Conservation (phyloP, 2,113 vertebrate genomes). For the Crocuta crocuta region DNA sequence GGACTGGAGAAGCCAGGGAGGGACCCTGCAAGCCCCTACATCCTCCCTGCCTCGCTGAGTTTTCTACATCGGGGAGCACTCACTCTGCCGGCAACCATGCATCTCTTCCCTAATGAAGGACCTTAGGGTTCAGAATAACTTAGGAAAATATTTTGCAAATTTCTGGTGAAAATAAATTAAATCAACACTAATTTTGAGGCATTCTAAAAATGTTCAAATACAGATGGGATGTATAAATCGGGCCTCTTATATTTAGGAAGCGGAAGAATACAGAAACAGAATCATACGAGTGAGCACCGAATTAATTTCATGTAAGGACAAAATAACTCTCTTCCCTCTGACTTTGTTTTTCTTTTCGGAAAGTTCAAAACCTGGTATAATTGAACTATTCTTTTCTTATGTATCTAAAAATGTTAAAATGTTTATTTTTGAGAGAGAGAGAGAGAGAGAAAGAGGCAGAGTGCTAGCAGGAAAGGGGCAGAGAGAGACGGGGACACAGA, state of each 20-base stretch:
- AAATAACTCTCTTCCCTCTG: not conserved
- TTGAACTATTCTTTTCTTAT: not conserved
- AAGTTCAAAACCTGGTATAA: not conserved
- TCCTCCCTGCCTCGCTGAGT: not conserved
- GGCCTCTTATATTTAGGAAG: not conserved
- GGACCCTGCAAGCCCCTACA: rapidly evolving
- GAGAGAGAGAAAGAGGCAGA: too few species aligned
- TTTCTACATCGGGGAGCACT: not conserved
- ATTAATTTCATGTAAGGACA: not conserved
- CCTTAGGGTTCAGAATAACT: not conserved
- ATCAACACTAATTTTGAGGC: slow-evolving; percentile 12
- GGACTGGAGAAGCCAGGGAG: not conserved
- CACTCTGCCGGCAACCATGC: not conserved
- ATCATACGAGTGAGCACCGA: rapidly evolving
- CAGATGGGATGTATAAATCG: not conserved
- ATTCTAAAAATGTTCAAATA: slow-evolving; percentile 57
- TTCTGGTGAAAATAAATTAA: slow-evolving; percentile 35
- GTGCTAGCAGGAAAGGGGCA: too few species aligned
- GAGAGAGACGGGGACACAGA: too few species aligned
- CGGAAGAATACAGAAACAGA: not conserved
- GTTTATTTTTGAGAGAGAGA: too few species aligned
- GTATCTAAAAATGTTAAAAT: not conserved
- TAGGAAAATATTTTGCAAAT: slow-evolving; percentile 58
- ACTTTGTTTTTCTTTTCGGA: not conserved
- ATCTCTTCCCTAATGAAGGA: not conserved